Evolutionary conservation across 1,140 invertebrate species (phyloP).

Genomic region (Eueides isabella): DNA sequence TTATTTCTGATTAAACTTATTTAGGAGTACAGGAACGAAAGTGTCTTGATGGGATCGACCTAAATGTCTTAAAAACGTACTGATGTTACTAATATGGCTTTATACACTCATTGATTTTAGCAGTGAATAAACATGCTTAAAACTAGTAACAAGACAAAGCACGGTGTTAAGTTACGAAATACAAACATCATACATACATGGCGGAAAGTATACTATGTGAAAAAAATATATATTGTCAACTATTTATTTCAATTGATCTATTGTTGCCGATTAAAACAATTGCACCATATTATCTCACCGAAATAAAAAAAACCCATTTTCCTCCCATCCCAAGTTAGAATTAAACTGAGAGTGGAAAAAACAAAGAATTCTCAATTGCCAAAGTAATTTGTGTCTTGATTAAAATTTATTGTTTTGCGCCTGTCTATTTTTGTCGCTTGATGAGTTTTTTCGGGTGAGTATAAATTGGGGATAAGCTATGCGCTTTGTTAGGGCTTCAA

Average conservation of each 20-base stretch:
- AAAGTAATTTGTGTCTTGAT: conserved; percentile 45
- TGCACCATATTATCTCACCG: not conserved
- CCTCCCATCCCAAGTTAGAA: not conserved
- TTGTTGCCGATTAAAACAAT: not conserved
- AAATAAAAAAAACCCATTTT: conserved; percentile 8
- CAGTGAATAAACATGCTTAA: too few relatives aligned
- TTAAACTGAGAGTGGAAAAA: conserved; percentile 21
- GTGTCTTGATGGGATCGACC: too few relatives aligned
- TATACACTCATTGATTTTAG: too few relatives aligned
- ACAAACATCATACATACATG: too few relatives aligned
- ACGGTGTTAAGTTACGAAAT: too few relatives aligned
- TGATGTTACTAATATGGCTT: too few relatives aligned
- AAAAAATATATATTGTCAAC: not conserved
- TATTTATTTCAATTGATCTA: not conserved
- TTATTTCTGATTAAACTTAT: too few relatives aligned
- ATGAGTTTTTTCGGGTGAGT: conserved; percentile 41
- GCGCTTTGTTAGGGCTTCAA: conserved; percentile 19
- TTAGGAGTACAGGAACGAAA: too few relatives aligned
- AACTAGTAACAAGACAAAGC: too few relatives aligned
- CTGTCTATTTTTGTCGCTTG: conserved; percentile 38
- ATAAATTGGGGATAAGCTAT: conserved; percentile 44
- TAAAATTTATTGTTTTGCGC: conserved; percentile 46
- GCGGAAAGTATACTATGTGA: not conserved
- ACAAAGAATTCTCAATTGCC: conserved; percentile 41
- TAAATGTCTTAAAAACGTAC: too few relatives aligned